Conservation (phyloP, 2,888 invertebrate species). For the Ptychoptera albimana region DNA sequence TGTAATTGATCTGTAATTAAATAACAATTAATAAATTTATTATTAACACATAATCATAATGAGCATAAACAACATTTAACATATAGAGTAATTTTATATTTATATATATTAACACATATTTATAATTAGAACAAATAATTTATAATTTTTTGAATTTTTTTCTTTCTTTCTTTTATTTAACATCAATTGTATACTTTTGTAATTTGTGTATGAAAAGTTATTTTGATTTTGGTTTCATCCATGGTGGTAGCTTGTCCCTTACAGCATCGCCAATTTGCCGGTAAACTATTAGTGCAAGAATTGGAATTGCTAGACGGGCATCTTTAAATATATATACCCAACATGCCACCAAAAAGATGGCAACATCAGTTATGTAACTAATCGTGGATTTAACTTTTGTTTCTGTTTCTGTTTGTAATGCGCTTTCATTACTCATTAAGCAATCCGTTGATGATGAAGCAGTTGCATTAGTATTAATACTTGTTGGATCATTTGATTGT, state of each 20-base stretch:
- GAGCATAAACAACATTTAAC: too few relatives aligned
- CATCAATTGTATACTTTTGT: too few relatives aligned
- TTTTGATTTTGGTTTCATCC: conserved; percentile 30
- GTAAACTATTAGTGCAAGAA: conserved; percentile 59
- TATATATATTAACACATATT: too few relatives aligned
- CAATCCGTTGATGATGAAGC: not conserved
- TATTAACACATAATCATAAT: too few relatives aligned
- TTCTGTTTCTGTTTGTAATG: conserved; percentile 33
- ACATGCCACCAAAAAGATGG: conserved; percentile 56
- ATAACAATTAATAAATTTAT: too few relatives aligned
- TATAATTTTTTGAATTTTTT: too few relatives aligned
- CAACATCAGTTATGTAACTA: conserved; percentile 58
- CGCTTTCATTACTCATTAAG: conserved; percentile 11
- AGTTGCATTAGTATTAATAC: not conserved
- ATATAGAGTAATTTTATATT: too few relatives aligned
- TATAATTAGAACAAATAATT: too few relatives aligned
- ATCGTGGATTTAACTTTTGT: conserved; percentile 50
- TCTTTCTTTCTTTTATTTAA: too few relatives aligned
- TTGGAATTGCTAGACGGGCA: conserved; percentile 63
- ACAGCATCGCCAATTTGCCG: conserved; percentile 57
- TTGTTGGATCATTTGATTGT: not conserved
- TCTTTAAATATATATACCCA: conserved; percentile 71
- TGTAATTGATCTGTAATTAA: too few relatives aligned
- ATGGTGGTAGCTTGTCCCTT: conserved; percentile 38
- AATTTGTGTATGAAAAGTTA: too few relatives aligned